Evolutionary conservation across 2,797 vertebrate genomes (phyloP), one percentile per base, ranked within the genome.

Genomic region (Tapera naevia): DNA sequence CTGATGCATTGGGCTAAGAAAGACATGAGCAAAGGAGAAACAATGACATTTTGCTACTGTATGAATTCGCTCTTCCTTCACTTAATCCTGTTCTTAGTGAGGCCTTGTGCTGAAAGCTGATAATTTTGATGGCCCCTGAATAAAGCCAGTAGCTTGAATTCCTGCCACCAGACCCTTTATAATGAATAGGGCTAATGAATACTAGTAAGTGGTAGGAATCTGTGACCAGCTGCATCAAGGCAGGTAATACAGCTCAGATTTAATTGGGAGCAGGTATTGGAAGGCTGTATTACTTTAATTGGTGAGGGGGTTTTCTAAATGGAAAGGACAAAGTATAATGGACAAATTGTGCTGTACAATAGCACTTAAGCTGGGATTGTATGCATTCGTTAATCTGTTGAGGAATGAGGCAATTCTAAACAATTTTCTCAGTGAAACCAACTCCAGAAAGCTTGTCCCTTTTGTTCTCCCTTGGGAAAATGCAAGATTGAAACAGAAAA

Each of bases 371-470:
- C 98, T 66, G 95, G 98, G 98, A 99, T 99, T 99, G 99, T 99
- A 98, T 99, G 99, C 98, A 98, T 99, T 98, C 97, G 98, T 99
- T 99, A 99, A 99, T 99, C 99, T 99, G 99, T 99, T 98, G 98
- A 99, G 99, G 99, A 99, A 99, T 99, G 99, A 99, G 99, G 99
- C 99, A 99, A 99, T 99, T 99, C 99, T 98, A 98, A 98, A 99
- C 99, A 98, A 98, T 99, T 99, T 99, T 99, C 99, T 99, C 99
- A 99, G 99, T 98, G 98, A 99, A 99, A 99, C 98, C 98, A 99
- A 99, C 98, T 99, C 99, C 98, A 98, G 98, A 98, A 98, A 98
- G 98, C 98, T 98, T 98, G 98, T 98, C 98, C 98, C 98, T 98
- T 98, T 98, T 98, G 98, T 99, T 98, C 98, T 98, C 98, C 98